Percentiles rank a stretch among this genome's conserved stretches.
phyloP scores from a whole-genome alignment of 2,888 invertebrate genomes.

The Hypselothyrea guttata region DNA sequence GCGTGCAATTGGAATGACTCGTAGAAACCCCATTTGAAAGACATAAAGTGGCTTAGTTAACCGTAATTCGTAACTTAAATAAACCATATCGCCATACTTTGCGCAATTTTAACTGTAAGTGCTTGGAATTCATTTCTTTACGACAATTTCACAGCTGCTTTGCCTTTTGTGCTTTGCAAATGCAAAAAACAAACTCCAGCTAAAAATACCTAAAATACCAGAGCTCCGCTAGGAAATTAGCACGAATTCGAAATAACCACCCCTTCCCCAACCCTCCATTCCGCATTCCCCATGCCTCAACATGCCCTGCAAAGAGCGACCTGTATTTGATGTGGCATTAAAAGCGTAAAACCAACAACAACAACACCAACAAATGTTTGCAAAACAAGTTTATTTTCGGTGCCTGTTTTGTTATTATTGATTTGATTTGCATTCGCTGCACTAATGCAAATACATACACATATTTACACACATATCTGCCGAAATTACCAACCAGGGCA shows the following conservation, averaged over 20 bases:
- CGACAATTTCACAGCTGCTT: constrained; percentile 55
- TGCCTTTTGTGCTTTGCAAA: constrained; percentile 21
- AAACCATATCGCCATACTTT: constrained; percentile 23
- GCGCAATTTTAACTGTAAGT: constrained; percentile 39
- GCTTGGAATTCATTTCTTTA: constrained; percentile 35
- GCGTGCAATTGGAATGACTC: constrained; percentile 6
- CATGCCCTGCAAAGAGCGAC: constrained; percentile 16
- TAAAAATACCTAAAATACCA: constrained; percentile 29
- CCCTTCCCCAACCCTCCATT: background rate
- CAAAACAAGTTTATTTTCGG: constrained; percentile 58
- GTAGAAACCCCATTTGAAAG: constrained; percentile 10
- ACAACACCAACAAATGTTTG: constrained; percentile 30
- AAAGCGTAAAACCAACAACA: constrained; percentile 41
- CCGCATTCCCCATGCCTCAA: background rate
- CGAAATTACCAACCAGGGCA: constrained; percentile 42
- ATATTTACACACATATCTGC: constrained; percentile 12
- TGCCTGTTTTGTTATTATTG: constrained; percentile 53
- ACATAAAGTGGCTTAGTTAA: constrained; percentile 13
- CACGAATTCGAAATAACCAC: constrained; percentile 23
- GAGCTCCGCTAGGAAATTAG: constrained; percentile 38
- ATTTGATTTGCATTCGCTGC: constrained; percentile 36
- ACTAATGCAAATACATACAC: constrained; percentile 21
- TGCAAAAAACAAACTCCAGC: constrained; percentile 11
- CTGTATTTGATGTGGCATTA: constrained; percentile 54
- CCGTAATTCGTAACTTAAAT: constrained; percentile 29